A percentile compares a stretch with the other conserved stretches of the same genome.
Conservation (phyloP, 2,113 vertebrate genomes). For the Phrynosoma platyrhinos region DNA sequence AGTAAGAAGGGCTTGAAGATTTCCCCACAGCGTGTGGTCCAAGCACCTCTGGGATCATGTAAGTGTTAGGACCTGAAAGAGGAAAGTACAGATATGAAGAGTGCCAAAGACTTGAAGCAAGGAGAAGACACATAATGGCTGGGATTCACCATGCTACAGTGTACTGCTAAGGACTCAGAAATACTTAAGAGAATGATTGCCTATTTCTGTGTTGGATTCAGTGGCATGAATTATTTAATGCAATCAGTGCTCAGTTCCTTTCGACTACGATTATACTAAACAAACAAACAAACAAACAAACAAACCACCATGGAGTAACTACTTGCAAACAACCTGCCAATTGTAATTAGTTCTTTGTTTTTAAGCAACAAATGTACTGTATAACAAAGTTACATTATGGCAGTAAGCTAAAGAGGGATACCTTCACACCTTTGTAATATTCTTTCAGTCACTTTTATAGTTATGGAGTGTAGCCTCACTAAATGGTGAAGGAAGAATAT, state of each 20-base stretch:
- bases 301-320: no score
- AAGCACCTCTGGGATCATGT: constrained; percentile 67
- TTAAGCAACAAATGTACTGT: no score
- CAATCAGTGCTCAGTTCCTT: background rate
- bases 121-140: background rate
- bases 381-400: no score
- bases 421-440: no score
- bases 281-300: background rate
- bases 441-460: no score
- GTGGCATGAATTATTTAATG: background rate
- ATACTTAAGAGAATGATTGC: background rate
- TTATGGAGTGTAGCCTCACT: background rate
- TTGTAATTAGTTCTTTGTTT: no score
- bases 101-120: background rate
- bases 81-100: background rate
- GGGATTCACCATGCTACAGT: background rate
- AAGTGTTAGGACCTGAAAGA: constrained; percentile 65
- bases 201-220: background rate
- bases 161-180: no score
- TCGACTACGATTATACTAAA: background rate
- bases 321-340: no score
- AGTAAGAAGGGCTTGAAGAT: constrained; percentile 68
- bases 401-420: no score
- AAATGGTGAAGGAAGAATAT: background rate
- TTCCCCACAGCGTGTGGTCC: constrained; percentile 65